phyloP scores from a whole-genome alignment of 92 coral and sea anemone species.

The Bergia puertoricense region DNA sequence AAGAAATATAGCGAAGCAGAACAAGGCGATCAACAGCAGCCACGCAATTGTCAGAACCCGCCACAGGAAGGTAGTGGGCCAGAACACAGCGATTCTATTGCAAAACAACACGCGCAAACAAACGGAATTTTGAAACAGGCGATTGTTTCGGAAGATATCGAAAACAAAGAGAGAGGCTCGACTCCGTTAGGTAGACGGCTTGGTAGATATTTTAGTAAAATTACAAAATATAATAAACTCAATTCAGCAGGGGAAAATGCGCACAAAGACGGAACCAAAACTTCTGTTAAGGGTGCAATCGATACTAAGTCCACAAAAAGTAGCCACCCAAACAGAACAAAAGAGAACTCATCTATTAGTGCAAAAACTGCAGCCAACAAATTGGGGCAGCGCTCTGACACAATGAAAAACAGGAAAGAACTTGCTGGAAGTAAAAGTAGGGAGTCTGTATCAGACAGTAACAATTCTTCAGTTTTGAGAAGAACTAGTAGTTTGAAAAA shows the following conservation, averaged over 20 bases:
- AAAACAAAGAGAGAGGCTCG: conserved; percentile 6
- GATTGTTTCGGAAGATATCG: conserved; percentile 24
- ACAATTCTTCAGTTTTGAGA: conserved; percentile 47
- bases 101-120: not conserved
- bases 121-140: not conserved
- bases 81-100: not conserved
- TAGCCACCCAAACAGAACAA: not conserved
- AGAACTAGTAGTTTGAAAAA: conserved; percentile 48
- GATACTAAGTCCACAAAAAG: too few relatives aligned
- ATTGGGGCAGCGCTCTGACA: conserved; percentile 41
- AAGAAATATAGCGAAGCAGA: conserved; percentile 16
- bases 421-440: conserved; percentile 47
- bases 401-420: conserved; percentile 51
- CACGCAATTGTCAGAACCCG: not conserved
- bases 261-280: not conserved
- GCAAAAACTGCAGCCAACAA: conserved; percentile 4
- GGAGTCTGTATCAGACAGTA: conserved; percentile 60
- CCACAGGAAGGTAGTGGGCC: not conserved
- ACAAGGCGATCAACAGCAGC: not conserved
- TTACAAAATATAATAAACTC: conserved; percentile 16
- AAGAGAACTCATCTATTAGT: not conserved
- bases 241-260: conserved; percentile 6
- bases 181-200: conserved; percentile 16
- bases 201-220: conserved; percentile 40
- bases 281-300: not conserved